These are phyloP conservation scores for Magallana nippona DNA, from an alignment of 2,888 invertebrate genomes.

Conservation along the genomic window DNA sequence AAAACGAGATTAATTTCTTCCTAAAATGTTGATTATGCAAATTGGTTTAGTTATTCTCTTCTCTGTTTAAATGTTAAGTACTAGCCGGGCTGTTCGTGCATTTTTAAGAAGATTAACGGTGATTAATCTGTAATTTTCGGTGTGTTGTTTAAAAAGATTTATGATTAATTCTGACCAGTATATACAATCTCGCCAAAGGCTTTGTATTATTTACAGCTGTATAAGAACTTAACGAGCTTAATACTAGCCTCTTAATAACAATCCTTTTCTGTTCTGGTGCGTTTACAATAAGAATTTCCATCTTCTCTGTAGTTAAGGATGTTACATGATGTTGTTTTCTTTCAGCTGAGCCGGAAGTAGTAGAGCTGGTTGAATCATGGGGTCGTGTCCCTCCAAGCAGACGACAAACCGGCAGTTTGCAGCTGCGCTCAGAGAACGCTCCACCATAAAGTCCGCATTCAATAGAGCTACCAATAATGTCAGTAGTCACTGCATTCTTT, in stretches of 20 bases:
- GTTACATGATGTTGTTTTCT: not conserved
- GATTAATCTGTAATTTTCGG: not conserved
- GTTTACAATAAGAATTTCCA: not conserved
- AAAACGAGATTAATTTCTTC: no score
- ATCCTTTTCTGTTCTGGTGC: no score
- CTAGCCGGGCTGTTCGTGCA: no score
- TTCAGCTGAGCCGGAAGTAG: not conserved
- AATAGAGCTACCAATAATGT: not conserved
- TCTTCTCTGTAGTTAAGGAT: not conserved
- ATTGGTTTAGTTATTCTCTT: no score
- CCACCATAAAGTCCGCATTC: not conserved
- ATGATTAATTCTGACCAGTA: constrained; percentile 2
- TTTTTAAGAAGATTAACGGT: constrained; percentile 2
- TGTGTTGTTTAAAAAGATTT: not conserved
- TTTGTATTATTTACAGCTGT: not conserved
- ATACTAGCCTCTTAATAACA: no score
- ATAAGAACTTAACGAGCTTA: not conserved
- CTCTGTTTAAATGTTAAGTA: no score
- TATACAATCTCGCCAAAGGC: not conserved
- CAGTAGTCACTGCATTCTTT: no score
- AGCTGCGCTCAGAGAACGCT: not conserved
- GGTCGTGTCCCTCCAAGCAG: not conserved
- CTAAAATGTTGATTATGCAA: no score
- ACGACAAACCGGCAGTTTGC: not conserved
- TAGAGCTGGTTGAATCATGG: not conserved